These are phyloP conservation scores for Phalacrocorax brasilianus DNA, from an alignment of 2,113 vertebrate genomes.

Conservation along the genomic window DNA sequence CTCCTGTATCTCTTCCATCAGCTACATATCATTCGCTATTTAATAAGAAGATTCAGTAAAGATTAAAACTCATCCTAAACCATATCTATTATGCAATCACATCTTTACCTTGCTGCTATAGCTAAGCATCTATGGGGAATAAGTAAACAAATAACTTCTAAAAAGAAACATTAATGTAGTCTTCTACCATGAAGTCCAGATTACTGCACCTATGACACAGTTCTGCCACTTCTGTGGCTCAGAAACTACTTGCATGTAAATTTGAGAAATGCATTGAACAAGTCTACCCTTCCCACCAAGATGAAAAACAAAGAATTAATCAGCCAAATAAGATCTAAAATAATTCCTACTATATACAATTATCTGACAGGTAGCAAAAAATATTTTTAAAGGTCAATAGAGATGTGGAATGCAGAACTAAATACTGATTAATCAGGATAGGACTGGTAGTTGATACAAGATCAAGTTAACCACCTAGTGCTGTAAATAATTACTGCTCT, in stretches of 20 bases:
- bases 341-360: not conserved
- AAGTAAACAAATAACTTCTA: slow-evolving; percentile 5
- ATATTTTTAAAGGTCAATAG: slow-evolving; percentile 9
- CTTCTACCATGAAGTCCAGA: not conserved
- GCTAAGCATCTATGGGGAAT: not conserved
- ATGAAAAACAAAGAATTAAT: not conserved
- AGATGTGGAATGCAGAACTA: slow-evolving; percentile 35
- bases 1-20: slow-evolving; percentile 30
- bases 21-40: slow-evolving; percentile 15
- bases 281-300: not conserved
- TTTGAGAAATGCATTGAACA: not conserved
- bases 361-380: not conserved
- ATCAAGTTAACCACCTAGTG: not conserved
- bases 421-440: slow-evolving; percentile 7
- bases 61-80: slow-evolving; percentile 32
- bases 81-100: slow-evolving; percentile 4
- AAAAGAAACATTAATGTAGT: not conserved
- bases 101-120: not conserved
- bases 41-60: slow-evolving; percentile 17
- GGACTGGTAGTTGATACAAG: not conserved
- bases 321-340: not conserved
- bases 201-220: not conserved
- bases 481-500: slow-evolving; percentile 21
- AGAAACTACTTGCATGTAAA: not conserved
- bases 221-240: not conserved